Conservation (phyloP, 2,797 vertebrate genomes). For the Rhyacichthys aspro region DNA sequence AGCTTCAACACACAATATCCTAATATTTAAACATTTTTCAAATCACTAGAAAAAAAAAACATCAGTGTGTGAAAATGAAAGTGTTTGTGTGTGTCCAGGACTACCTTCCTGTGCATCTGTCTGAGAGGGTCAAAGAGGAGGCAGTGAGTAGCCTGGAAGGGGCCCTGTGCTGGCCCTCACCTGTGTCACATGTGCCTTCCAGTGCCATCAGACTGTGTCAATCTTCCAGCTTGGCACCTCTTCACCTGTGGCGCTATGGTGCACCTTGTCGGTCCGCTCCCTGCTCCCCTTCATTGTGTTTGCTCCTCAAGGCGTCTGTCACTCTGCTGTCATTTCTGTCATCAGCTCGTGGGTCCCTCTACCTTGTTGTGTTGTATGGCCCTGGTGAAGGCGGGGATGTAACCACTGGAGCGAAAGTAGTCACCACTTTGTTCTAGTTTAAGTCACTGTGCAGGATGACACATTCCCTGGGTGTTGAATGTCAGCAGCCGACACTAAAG, state of each 20-base stretch:
- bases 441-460: conserved; percentile 38
- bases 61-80: conserved; percentile 4
- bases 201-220: conserved; percentile 76
- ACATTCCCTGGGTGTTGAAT: conserved; percentile 53
- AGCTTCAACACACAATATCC: no score
- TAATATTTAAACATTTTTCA: no score
- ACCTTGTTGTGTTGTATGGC: conserved; percentile 15
- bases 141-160: conserved; percentile 68
- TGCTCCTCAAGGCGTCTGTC: conserved; percentile 74
- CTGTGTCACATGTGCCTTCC: conserved; percentile 77
- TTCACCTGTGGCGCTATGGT: conserved; percentile 71
- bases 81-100: conserved; percentile 34
- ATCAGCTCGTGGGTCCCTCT: conserved; percentile 57
- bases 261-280: conserved; percentile 42
- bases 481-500: conserved; percentile 34
- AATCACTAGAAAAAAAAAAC: no score
- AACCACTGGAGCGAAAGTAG: conserved; percentile 63
- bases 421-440: conserved; percentile 66
- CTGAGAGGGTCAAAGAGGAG: conserved; percentile 58
- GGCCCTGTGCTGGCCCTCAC: conserved; percentile 60
- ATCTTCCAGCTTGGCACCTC: conserved; percentile 69
- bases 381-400: conserved; percentile 46
- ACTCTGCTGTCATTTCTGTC: conserved; percentile 80
- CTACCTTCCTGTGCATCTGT: conserved; percentile 59
- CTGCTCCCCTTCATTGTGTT: conserved; percentile 28